A percentile compares a stretch with the other conserved stretches of the same genome.
phyloP scores from a whole-genome alignment of 53 echinoderm and acorn worm species.

The Paracentrotus lividus region DNA sequence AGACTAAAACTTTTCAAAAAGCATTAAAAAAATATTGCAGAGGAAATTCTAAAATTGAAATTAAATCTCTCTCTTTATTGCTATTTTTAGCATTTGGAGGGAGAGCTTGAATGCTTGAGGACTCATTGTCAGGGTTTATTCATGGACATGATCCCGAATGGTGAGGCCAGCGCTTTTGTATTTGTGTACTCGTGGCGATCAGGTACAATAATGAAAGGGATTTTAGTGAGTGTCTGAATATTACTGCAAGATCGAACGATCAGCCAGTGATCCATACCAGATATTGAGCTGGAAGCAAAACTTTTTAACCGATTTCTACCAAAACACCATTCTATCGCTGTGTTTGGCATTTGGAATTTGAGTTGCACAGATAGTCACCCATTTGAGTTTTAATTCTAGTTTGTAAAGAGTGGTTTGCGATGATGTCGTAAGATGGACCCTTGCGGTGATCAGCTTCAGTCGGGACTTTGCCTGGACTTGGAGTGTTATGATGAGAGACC shows the following conservation, averaged over 20 bases:
- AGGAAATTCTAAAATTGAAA: no score
- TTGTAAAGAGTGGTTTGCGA: not conserved
- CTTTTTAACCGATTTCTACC: no score
- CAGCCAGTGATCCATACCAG: no score
- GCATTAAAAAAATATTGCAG: no score
- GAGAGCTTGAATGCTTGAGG: not conserved
- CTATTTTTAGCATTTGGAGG: not conserved
- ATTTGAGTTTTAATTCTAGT: no score
- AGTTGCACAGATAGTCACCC: no score
- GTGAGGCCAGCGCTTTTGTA: not conserved
- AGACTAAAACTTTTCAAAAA: no score
- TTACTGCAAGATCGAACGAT: no score
- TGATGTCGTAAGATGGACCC: conserved; percentile 17
- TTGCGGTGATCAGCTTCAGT: not conserved
- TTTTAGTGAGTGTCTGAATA: not conserved
- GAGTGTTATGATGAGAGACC: not conserved
- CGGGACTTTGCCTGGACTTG: not conserved
- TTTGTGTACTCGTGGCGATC: not conserved
- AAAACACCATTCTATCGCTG: no score
- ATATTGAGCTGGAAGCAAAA: no score
- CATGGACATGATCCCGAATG: not conserved
- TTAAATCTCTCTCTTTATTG: no score
- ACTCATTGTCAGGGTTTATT: not conserved
- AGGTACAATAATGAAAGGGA: not conserved
- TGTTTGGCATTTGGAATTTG: no score